A percentile compares a stretch with the other conserved stretches of the same genome.
These are phyloP conservation scores for Papilio helenus DNA, from an alignment of 1,140 invertebrate genomes.

Conservation along the genomic window DNA sequence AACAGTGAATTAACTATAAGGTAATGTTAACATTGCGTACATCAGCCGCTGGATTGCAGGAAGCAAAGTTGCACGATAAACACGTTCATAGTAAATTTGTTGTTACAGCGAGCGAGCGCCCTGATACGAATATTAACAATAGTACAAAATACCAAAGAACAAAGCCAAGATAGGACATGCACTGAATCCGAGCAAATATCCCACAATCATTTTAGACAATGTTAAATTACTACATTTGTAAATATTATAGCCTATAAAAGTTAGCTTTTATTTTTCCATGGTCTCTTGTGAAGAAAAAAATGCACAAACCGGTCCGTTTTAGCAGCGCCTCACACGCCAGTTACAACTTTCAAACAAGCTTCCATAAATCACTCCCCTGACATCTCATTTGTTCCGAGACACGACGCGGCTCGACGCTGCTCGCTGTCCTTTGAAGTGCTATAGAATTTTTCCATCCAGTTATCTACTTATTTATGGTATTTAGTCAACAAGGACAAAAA, in stretches of 20 bases:
- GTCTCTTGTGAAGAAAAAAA: neutral
- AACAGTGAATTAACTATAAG: neutral
- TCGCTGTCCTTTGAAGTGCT: constrained; percentile 3
- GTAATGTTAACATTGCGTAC: neutral
- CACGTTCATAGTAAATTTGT: constrained; percentile 13
- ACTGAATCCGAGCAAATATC: neutral
- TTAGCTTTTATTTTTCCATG: neutral
- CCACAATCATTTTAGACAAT: neutral
- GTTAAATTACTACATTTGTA: neutral
- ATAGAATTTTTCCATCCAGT: neutral
- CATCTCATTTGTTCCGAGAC: constrained; percentile 38
- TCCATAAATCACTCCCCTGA: constrained; percentile 37
- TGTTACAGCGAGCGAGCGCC: neutral
- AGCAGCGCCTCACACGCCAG: neutral
- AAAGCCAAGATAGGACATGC: neutral
- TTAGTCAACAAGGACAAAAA: neutral
- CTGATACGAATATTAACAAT: constrained; percentile 8
- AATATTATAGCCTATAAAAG: neutral
- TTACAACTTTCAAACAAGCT: constrained; percentile 39
- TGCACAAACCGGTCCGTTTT: constrained; percentile 7
- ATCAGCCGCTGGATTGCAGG: neutral
- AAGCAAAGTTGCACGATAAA: neutral
- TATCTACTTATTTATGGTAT: neutral
- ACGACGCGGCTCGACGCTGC: neutral
- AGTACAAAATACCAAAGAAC: neutral